Evolutionary conservation across 1,140 invertebrate genomes (phyloP), one percentile per base, ranked within the genome.

Genomic region (Neodiprion virginianus): DNA sequence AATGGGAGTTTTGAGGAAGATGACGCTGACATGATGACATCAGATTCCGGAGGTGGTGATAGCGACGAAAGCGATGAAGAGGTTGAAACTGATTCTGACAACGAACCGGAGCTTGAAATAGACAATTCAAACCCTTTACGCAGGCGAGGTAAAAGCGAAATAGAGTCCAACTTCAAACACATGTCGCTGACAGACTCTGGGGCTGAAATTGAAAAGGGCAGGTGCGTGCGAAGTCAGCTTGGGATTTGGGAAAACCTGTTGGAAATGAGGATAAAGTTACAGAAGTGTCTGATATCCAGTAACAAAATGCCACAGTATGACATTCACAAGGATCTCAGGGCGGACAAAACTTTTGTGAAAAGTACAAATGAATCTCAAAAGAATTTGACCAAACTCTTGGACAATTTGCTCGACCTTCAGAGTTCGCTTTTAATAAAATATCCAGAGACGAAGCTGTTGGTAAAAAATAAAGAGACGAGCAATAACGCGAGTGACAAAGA

Each of bases 211-310:
- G 92, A 94, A 79, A 96, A 96, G 88, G 95, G 94, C 48, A 87
- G 90, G n/a, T 92, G 92, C 82, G 92, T 96, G 1, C 91, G 91
- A 86, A 93, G 93, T 84, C 95, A 97, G 83, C 82, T 95, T 12
- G 88, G 90, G 74, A 81, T 97, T 1, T 97, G 95, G 95, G 96
- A 97, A 85, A 92, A 90, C 74, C 83, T 97, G 1, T 81, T 97
- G 17, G 95, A 98, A 86, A 89, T 93, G 80, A 89, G 96, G 78
- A 97, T 98, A 77, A 93, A 95, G 80, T 84, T 97, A 7, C 96
- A 98, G 84, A 96, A 96, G 85, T 91, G 93, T 80, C 82, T 97
- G 48, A 83, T 90, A 68, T 89, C 90, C 40, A 91, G 92, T 4
- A 98, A 98, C 87, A 92, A 92, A 81, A 89, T 97, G 84, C 96